Evolutionary conservation across 1,140 invertebrate species (phyloP).

Genomic region (Popillia japonica): DNA sequence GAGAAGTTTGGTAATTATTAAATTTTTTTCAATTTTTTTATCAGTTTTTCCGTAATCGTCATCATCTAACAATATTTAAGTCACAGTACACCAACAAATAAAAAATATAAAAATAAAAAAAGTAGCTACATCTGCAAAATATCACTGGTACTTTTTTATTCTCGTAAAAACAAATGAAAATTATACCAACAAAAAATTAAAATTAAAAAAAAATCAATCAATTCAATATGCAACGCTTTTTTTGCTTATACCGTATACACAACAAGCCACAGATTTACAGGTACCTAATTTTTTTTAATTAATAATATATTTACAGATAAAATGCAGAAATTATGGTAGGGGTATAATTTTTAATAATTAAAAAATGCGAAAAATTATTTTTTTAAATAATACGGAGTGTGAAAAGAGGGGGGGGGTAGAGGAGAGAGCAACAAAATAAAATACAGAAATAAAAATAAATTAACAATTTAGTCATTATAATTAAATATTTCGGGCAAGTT

Average conservation of each 20-base stretch:
- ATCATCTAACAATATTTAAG: constrained; percentile 41
- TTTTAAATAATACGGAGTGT: background rate
- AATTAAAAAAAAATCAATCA: constrained; percentile 1
- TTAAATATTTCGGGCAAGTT: constrained; percentile 40
- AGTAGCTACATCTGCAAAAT: constrained; percentile 27
- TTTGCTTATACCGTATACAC: constrained; percentile 51
- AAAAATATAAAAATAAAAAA: constrained; percentile 47
- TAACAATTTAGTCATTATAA: constrained; percentile 38
- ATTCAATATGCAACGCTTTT: constrained; percentile 23
- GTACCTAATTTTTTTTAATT: constrained; percentile 55
- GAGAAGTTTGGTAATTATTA: constrained; percentile 56
- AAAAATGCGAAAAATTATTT: no score
- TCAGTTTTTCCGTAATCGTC: background rate
- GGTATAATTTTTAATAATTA: no score
- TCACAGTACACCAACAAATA: constrained; percentile 53
- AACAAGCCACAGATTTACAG: constrained; percentile 59
- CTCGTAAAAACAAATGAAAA: background rate
- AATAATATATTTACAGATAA: constrained; percentile 43
- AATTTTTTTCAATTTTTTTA: constrained; percentile 1
- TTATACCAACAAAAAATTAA: constrained; percentile 25
- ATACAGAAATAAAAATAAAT: constrained; percentile 31
- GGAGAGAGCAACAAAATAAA: background rate
- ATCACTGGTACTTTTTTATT: constrained; percentile 26
- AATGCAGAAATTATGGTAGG: background rate
- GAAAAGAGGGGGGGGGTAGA: background rate